phyloP scores from a whole-genome alignment of 2,888 invertebrate genomes.

The Ethmia dodecea region DNA sequence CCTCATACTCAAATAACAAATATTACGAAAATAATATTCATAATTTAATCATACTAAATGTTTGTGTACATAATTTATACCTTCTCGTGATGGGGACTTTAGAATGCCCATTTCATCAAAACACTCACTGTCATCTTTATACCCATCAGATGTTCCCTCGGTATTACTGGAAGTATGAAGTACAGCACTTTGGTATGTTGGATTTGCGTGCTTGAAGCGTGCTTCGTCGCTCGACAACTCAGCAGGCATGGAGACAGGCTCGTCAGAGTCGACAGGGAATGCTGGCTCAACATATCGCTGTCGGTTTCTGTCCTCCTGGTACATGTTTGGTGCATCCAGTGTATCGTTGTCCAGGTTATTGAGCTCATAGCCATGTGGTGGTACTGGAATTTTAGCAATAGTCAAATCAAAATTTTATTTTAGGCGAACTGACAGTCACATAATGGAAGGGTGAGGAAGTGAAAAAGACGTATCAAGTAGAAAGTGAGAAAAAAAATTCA shows the following conservation, averaged over 20 bases:
- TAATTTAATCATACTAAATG: too few relatives aligned
- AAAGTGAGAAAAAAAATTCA: constrained; percentile 10
- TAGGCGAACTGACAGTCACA: background rate
- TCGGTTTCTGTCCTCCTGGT: constrained; percentile 61
- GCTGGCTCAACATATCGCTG: constrained; percentile 53
- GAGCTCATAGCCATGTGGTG: constrained; percentile 81
- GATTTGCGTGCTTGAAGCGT: constrained; percentile 84
- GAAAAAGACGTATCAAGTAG: constrained; percentile 2
- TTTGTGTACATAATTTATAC: too few relatives aligned
- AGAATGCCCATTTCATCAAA: background rate
- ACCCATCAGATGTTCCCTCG: constrained; percentile 48
- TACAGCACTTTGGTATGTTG: constrained; percentile 86
- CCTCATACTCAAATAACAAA: too few relatives aligned
- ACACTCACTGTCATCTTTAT: constrained; percentile 62
- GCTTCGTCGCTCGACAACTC: constrained; percentile 58
- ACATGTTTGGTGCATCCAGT: constrained; percentile 78
- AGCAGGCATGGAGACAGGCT: constrained; percentile 66
- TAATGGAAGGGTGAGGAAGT: background rate
- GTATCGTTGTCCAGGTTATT: constrained; percentile 82
- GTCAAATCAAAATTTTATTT: background rate
- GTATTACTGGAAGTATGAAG: constrained; percentile 73
- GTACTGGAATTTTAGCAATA: constrained; percentile 62
- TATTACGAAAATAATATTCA: too few relatives aligned
- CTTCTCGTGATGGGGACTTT: too few relatives aligned
- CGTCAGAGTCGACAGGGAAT: constrained; percentile 61